Evolutionary conservation across 2,113 vertebrate species (phyloP), one percentile per base, ranked within the genome.

Genomic region (Oncorhynchus tshawytscha): DNA sequence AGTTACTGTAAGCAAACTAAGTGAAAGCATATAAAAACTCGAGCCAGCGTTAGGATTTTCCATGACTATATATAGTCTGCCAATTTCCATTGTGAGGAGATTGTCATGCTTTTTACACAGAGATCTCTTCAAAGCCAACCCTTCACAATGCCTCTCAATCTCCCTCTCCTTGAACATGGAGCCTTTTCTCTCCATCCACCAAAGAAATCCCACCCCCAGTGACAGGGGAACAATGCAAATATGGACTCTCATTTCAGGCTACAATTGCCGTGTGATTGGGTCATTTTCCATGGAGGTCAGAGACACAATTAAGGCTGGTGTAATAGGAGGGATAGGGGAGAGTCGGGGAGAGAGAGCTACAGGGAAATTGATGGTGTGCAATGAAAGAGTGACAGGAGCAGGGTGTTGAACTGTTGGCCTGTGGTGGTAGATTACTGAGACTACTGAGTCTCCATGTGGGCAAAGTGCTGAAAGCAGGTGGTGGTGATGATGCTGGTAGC

Each of bases 251-350:
- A 88, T 90, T 90, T 88, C 74, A 84, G 78, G 80, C 81, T 82
- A 75, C 75, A 81, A 84, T 83, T 73, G 72, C 62, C 66, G 73
- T 77, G 72, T 83, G 76, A 84, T 65, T 81, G 70, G 82, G 57
- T 85, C 27, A 31, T 81, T 87, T 75, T 75, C 84, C 78, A 72
- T 68, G 70, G 83, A 92, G 91, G 90, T 92, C 87, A 85, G 82
- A 75, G 85, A 90, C 90, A 90, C 85, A 91, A 90, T 92, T 89
- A 92, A 75, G 82, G 66, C 54, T 75, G 82, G 24, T 86, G 86
- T 84, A 86, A 87, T 88, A 74, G 82, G 81, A 88, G 80, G 83
- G 75, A 82, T 54, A 78, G 76, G 75, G 77, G 78, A 77, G 85
- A 78, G 86, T 81, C 77, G 70, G 74, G 48, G 73, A 66, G 57